Percentiles rank a stretch among this genome's conserved stretches.
Evolutionary conservation across 2,888 invertebrate species (phyloP).

Genomic region (Lepidocyrtoides sp.): DNA sequence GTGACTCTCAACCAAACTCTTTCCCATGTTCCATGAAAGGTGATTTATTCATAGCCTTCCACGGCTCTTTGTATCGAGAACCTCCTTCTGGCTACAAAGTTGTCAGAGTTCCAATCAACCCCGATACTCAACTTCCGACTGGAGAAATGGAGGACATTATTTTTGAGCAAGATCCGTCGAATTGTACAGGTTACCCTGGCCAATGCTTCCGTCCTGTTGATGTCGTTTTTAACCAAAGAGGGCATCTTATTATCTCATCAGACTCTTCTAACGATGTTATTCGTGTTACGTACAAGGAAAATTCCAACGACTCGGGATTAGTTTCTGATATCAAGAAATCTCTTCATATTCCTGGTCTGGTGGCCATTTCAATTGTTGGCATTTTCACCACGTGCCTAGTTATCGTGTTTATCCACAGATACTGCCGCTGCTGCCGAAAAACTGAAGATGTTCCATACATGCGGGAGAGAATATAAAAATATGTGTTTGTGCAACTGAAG

Average conservation of each 20-base stretch:
- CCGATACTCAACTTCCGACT: slow-evolving; percentile 62
- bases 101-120: slow-evolving; percentile 67
- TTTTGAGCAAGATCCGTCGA: slow-evolving; percentile 65
- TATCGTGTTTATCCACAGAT: not conserved
- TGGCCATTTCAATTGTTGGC: slow-evolving; percentile 14
- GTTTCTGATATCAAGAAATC: not conserved
- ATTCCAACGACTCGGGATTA: not conserved
- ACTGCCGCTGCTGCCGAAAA: not conserved
- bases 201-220: slow-evolving; percentile 81
- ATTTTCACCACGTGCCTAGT: not conserved
- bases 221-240: slow-evolving; percentile 78
- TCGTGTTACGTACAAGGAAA: not conserved
- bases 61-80: slow-evolving; percentile 81
- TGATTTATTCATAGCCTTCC: slow-evolving; percentile 81
- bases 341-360: slow-evolving; percentile 14
- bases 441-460: not conserved
- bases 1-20: slow-evolving; percentile 67
- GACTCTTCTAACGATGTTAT: slow-evolving; percentile 50
- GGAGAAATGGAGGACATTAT: slow-evolving; percentile 78
- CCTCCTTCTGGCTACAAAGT: slow-evolving; percentile 80
- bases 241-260: slow-evolving; percentile 76
- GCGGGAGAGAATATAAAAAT: slow-evolving; percentile 5
- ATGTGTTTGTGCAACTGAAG: too few relatives aligned
- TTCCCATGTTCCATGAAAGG: slow-evolving; percentile 82
- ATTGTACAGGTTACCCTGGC: slow-evolving; percentile 6